Conservation (phyloP, 2,888 invertebrate species). For the Pandemis cinnamomeana region DNA sequence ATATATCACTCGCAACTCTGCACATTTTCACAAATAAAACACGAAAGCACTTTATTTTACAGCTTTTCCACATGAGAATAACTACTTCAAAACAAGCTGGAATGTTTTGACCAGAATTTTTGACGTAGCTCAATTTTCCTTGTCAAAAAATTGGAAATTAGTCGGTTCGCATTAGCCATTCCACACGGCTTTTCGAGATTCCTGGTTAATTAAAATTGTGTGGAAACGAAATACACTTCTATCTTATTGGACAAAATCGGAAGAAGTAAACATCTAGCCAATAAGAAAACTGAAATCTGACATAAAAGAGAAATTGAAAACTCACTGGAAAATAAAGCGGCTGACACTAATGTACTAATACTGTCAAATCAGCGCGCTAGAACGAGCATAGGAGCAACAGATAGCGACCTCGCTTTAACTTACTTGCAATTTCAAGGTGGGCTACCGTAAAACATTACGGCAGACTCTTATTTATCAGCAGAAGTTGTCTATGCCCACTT, state of each 20-base stretch:
- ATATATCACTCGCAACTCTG: slow-evolving; percentile 48
- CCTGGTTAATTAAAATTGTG: not conserved
- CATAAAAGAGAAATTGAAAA: not conserved
- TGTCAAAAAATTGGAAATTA: slow-evolving; percentile 49
- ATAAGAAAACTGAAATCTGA: not conserved
- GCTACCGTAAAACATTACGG: not conserved
- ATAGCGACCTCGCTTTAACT: too few relatives aligned
- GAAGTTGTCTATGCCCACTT: not conserved
- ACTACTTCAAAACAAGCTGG: slow-evolving; percentile 64
- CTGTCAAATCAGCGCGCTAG: too few relatives aligned
- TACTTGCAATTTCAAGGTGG: too few relatives aligned
- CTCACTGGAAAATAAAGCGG: not conserved
- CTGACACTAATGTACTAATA: not conserved
- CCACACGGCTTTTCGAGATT: not conserved
- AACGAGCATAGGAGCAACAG: too few relatives aligned
- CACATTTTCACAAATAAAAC: slow-evolving; percentile 45
- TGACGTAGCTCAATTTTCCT: slow-evolving; percentile 53
- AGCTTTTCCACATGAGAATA: slow-evolving; percentile 46
- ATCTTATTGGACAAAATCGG: slow-evolving; percentile 13
- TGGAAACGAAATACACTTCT: not conserved
- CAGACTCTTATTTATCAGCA: not conserved
- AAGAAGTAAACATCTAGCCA: not conserved
- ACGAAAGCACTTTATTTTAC: slow-evolving; percentile 38
- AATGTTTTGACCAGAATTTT: slow-evolving; percentile 67
- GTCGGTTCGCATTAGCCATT: slow-evolving; percentile 48